These are phyloP conservation scores for Psilopsiagon aymara DNA, from an alignment of 2,113 vertebrate genomes.

Conservation along the genomic window DNA sequence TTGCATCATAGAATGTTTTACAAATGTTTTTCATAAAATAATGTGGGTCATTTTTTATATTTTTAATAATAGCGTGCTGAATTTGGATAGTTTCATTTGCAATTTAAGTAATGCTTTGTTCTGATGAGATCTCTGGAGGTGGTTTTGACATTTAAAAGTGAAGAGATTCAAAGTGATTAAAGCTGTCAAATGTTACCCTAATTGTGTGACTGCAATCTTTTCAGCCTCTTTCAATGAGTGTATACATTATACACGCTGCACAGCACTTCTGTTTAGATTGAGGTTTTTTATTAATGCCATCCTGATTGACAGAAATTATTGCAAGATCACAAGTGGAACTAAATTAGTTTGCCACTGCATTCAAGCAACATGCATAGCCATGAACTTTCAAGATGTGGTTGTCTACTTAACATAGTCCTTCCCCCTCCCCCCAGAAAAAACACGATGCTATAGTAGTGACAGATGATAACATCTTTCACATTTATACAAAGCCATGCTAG, in stretches of 20 bases:
- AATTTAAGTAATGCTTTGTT: constrained; percentile 69
- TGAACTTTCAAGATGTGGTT: constrained; percentile 41
- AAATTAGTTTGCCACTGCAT: constrained; percentile 54
- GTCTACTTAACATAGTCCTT: not conserved
- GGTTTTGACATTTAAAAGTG: constrained; percentile 72
- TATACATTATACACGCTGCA: constrained; percentile 57
- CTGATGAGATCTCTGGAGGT: constrained; percentile 63
- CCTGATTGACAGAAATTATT: constrained; percentile 69
- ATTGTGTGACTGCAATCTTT: constrained; percentile 67
- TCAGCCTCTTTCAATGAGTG: constrained; percentile 58
- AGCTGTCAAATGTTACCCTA: constrained; percentile 58
- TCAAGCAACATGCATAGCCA: constrained; percentile 20
- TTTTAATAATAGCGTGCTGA: constrained; percentile 51
- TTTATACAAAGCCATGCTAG: not conserved
- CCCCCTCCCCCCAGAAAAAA: not conserved
- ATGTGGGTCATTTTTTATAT: constrained; percentile 42
- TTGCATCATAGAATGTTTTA: constrained; percentile 49
- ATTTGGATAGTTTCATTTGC: constrained; percentile 67
- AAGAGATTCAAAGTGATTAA: constrained; percentile 71
- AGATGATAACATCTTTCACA: not conserved
- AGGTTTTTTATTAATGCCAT: constrained; percentile 61
- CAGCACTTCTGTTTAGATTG: constrained; percentile 62
- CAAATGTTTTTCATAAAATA: constrained; percentile 50
- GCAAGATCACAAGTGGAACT: constrained; percentile 56
- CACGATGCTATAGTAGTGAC: not conserved